Conservation (phyloP, 2,113 vertebrate genomes). For the Ictalurus furcatus region DNA sequence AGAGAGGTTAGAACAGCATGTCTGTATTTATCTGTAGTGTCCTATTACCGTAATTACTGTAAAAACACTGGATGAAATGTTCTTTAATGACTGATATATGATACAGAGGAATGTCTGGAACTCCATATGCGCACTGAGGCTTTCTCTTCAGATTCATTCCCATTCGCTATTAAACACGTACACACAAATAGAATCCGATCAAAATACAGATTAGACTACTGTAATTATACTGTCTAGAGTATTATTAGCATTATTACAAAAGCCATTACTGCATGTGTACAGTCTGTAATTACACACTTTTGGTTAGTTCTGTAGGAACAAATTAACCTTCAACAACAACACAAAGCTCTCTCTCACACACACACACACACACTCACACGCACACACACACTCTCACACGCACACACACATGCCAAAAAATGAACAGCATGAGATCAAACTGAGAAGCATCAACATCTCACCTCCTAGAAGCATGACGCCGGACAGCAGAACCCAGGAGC, state of each 20-base stretch:
- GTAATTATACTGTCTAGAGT: neutral
- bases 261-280: neutral
- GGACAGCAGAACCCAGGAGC: neutral
- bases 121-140: neutral
- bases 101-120: neutral
- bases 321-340: neutral
- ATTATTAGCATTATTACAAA: neutral
- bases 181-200: neutral
- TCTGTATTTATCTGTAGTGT: neutral
- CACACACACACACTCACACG: neutral
- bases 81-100: neutral
- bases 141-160: neutral
- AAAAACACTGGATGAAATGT: neutral
- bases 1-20: neutral
- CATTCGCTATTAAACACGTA: neutral
- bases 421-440: neutral
- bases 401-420: neutral
- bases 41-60: neutral
- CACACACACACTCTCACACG: neutral
- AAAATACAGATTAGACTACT: neutral
- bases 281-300: neutral
- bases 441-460: neutral
- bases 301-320: neutral
- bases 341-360: neutral
- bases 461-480: slow-evolving; percentile 17